Evolutionary conservation across 2,888 invertebrate species (phyloP), one percentile per base, ranked within the genome.

Genomic region (Andrena dorsata): DNA sequence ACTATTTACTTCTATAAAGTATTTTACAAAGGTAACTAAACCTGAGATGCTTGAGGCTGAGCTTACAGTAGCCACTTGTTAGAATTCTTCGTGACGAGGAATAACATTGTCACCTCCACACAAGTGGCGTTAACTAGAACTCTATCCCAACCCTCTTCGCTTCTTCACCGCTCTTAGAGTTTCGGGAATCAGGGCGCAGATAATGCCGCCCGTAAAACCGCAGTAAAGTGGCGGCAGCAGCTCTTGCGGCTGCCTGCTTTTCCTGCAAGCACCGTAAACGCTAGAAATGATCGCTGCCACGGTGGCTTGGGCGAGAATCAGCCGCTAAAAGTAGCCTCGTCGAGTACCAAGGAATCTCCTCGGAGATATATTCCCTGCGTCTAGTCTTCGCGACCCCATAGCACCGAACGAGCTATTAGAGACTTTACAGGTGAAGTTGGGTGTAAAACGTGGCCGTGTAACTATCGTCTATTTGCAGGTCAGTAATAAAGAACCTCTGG

Each of bases 231-330:
- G 82, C 70, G 78, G 82, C 70, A 83, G 82, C 70, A 80, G 82
- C 76, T 75, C 85, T 74, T 73, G 72, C 81, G 77, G 56, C 78
- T 86, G 80, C 71, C 85, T 87, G 80, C 28, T 69, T 87, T 89
- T 88, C 88, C 88, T 86, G 90, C 86, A 88, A 90, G 89, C 88
- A 88, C 86, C 83, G 84, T 92, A 90, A 92, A 92, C 87, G 90
- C 84, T 86, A 76, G 84, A 86, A 89, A 90, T 89, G 90, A 91
- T 90, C 88, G 83, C 76, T 80, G 71, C 49, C 32, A 26, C 13
- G 65, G 13, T 13, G 23, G 56, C 20, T 58, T n/a, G 56, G 32
- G 49, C 65, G 8, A 23, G 61, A 41, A 68, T 63, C 32, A 13
- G 0, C 32, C 35, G 51, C 20, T 66, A 66, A 60, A 63, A 51